Evolutionary conservation across 2,888 invertebrate genomes (phyloP).

Genomic region (Chloromyia formosa): DNA sequence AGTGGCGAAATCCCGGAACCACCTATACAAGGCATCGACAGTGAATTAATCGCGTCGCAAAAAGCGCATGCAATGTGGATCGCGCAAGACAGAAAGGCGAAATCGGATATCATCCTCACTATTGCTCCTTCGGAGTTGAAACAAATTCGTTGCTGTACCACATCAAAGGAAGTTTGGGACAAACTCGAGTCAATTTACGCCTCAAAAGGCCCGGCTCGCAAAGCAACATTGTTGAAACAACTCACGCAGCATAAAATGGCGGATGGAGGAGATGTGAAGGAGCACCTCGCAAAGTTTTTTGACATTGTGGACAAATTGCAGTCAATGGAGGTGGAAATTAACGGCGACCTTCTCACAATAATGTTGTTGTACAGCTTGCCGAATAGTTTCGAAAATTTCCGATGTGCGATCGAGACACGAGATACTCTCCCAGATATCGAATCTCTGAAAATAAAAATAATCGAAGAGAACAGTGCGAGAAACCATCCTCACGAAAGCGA

Average conservation of each 20-base stretch:
- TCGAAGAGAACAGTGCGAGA: conserved; percentile 53
- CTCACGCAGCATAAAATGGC: conserved; percentile 55
- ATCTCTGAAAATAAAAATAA: conserved; percentile 54
- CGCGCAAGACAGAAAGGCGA: too few species aligned
- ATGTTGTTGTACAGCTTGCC: conserved; percentile 56
- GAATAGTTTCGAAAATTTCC: conserved; percentile 54
- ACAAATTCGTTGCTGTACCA: neutral
- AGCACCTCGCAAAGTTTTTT: conserved; percentile 55
- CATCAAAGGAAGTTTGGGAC: neutral
- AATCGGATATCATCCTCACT: too few species aligned
- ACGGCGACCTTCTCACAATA: conserved; percentile 53
- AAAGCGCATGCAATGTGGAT: neutral
- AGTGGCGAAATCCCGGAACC: neutral
- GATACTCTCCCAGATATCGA: conserved; percentile 55
- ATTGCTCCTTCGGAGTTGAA: too few species aligned
- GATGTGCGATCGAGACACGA: conserved; percentile 56
- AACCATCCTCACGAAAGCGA: neutral
- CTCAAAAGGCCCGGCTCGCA: conserved; percentile 57
- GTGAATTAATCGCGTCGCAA: neutral
- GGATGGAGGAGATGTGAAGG: conserved; percentile 54
- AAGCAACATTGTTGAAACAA: conserved; percentile 58
- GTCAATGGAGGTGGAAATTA: conserved; percentile 53
- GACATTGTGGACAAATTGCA: conserved; percentile 55
- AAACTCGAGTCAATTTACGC: conserved; percentile 42
- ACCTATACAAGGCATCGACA: neutral